Evolutionary conservation across 2,797 vertebrate species (phyloP).

Genomic region (Peromyscus eremicus): DNA sequence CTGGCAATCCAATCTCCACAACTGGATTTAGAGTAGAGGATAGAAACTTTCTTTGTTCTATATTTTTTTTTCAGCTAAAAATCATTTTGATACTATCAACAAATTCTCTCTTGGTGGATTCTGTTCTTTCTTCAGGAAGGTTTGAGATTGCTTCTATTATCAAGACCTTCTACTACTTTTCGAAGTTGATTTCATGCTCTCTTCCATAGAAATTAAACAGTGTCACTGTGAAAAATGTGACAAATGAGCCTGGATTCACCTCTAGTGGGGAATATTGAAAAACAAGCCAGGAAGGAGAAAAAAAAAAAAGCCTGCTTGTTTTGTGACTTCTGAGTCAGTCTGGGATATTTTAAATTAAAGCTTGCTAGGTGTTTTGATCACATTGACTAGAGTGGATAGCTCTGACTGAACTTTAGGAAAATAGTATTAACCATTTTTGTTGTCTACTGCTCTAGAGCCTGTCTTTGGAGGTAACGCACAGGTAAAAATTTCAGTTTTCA

Average conservation of each 20-base stretch:
- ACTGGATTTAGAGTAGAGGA: not conserved
- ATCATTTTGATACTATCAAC: conserved; percentile 23
- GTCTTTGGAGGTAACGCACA: not conserved
- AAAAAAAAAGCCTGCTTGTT: not conserved
- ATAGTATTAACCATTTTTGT: not conserved
- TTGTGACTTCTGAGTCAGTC: conserved; percentile 1
- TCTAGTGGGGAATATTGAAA: conserved; percentile 26
- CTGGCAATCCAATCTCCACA: not conserved
- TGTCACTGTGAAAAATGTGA: conserved; percentile 65
- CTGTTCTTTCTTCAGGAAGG: conserved; percentile 46
- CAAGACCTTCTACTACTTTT: conserved; percentile 60
- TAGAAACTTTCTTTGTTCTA: not conserved
- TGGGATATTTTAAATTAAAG: conserved; percentile 45
- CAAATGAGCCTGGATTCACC: conserved; percentile 47
- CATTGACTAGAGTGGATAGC: not conserved
- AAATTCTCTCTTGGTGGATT: not conserved
- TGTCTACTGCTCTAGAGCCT: not conserved
- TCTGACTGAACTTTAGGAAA: not conserved
- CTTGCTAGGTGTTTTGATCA: not conserved
- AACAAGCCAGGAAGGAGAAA: conserved; percentile 39
- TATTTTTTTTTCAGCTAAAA: not conserved
- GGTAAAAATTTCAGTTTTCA: not conserved
- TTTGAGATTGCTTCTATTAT: conserved; percentile 50
- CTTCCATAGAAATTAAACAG: conserved; percentile 77
- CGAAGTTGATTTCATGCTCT: conserved; percentile 71